phyloP scores from a whole-genome alignment of 2,113 vertebrate species.

The Erinaceus europaeus region DNA sequence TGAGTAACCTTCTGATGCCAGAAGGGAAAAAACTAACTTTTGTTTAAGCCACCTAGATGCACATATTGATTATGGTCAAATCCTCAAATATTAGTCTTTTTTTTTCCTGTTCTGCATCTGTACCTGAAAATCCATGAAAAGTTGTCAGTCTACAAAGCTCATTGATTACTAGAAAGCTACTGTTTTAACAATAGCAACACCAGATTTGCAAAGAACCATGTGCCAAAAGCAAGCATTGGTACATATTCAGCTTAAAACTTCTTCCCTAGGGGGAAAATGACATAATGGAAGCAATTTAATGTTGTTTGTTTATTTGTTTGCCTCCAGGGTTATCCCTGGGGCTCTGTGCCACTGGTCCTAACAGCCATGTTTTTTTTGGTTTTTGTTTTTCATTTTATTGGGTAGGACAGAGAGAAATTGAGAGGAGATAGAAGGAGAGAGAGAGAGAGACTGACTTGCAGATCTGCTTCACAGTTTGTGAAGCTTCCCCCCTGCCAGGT shows the following conservation, averaged over 20 bases:
- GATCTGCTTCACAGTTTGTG: too few species aligned
- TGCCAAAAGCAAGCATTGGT: not conserved
- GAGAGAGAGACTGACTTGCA: too few species aligned
- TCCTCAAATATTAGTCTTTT: not conserved
- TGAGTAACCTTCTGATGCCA: not conserved
- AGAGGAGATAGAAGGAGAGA: too few species aligned
- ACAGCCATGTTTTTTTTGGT: too few species aligned
- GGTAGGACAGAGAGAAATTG: too few species aligned
- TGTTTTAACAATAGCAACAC: not conserved
- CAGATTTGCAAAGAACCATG: not conserved
- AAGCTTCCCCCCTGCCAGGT: too few species aligned
- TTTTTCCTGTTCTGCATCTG: not conserved
- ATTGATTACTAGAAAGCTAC: not conserved
- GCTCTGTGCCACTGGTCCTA: too few species aligned
- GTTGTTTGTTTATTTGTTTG: too few species aligned
- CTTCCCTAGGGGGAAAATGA: conserved; percentile 17
- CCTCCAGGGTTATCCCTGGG: too few species aligned
- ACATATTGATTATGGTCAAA: not conserved
- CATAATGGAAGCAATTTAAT: not conserved
- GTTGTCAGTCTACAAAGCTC: conserved; percentile 4
- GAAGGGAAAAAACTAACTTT: not conserved
- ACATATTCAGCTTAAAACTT: not conserved
- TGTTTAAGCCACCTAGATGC: not conserved
- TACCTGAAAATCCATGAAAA: not conserved
- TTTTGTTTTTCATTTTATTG: too few species aligned